Conservation (phyloP, 2,888 invertebrate genomes). For the Branchellion lobata region DNA sequence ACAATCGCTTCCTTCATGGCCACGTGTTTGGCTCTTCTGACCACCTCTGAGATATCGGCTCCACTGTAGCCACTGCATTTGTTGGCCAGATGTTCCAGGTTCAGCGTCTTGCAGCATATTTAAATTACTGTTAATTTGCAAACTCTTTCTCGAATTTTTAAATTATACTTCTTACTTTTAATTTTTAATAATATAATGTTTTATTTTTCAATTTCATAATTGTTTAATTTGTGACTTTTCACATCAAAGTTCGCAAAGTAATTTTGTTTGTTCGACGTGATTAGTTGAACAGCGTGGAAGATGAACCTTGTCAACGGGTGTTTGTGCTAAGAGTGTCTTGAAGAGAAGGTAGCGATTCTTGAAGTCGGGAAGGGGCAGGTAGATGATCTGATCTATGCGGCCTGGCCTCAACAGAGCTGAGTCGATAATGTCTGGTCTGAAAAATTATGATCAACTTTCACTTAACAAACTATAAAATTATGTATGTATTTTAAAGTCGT, state of each 20-base stretch:
- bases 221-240: too few relatives aligned
- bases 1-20: constrained; percentile 25
- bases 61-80: constrained; percentile 27
- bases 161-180: too few relatives aligned
- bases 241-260: too few relatives aligned
- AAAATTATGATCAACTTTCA: neutral
- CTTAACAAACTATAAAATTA: neutral
- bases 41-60: constrained; percentile 24
- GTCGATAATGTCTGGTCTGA: constrained; percentile 39
- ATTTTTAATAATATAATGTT: too few relatives aligned
- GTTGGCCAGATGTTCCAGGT: constrained; percentile 22
- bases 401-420: constrained; percentile 40
- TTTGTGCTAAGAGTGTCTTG: neutral
- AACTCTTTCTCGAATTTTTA: too few relatives aligned
- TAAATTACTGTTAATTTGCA: too few relatives aligned
- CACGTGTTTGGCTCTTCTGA: constrained; percentile 22
- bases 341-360: constrained; percentile 13
- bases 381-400: constrained; percentile 33
- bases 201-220: too few relatives aligned
- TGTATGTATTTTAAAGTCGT: neutral
- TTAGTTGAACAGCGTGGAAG: too few relatives aligned
- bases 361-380: constrained; percentile 35
- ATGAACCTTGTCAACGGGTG: constrained; percentile 32
- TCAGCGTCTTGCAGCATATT: constrained; percentile 26
- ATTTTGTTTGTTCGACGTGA: too few relatives aligned